Conservation (phyloP, 1,140 invertebrate genomes). For the Formica exsecta region DNA sequence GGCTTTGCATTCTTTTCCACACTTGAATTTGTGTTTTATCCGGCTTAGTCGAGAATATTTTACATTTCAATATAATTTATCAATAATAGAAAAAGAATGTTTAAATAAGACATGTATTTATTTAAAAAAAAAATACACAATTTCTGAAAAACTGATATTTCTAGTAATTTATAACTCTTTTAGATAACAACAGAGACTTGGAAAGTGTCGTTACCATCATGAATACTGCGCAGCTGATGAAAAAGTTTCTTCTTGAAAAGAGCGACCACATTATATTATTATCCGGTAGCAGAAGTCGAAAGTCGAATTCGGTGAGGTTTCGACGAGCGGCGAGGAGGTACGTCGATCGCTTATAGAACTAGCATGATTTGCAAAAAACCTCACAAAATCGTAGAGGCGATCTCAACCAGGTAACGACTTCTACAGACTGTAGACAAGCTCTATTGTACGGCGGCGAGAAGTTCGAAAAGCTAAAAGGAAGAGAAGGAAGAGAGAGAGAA, state of each 20-base stretch:
- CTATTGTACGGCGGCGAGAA: slow-evolving; percentile 66
- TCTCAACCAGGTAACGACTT: slow-evolving; percentile 62
- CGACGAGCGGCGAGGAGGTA: slow-evolving; percentile 34
- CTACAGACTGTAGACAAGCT: slow-evolving; percentile 61
- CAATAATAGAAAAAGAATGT: slow-evolving; percentile 30
- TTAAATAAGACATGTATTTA: not conserved
- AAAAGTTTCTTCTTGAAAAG: slow-evolving; percentile 15
- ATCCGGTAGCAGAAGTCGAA: slow-evolving; percentile 61
- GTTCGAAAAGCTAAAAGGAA: slow-evolving; percentile 69
- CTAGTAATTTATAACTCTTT: slow-evolving; percentile 1
- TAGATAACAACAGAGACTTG: not conserved
- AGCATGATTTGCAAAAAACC: slow-evolving; percentile 76
- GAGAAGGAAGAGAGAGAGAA: slow-evolving; percentile 20
- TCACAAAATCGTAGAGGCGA: slow-evolving; percentile 56
- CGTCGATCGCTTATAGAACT: slow-evolving; percentile 38
- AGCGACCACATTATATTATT: slow-evolving; percentile 34
- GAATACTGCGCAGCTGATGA: not conserved
- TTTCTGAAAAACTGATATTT: not conserved
- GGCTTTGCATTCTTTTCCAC: slow-evolving; percentile 75
- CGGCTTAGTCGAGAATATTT: slow-evolving; percentile 30
- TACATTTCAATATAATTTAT: slow-evolving; percentile 13
- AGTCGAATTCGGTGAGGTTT: slow-evolving; percentile 53
- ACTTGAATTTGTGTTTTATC: slow-evolving; percentile 63
- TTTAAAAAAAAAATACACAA: not conserved
- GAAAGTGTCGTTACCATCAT: slow-evolving; percentile 15